Evolutionary conservation across 2,888 invertebrate species (phyloP).

Genomic region (Coelopa pilipes): DNA sequence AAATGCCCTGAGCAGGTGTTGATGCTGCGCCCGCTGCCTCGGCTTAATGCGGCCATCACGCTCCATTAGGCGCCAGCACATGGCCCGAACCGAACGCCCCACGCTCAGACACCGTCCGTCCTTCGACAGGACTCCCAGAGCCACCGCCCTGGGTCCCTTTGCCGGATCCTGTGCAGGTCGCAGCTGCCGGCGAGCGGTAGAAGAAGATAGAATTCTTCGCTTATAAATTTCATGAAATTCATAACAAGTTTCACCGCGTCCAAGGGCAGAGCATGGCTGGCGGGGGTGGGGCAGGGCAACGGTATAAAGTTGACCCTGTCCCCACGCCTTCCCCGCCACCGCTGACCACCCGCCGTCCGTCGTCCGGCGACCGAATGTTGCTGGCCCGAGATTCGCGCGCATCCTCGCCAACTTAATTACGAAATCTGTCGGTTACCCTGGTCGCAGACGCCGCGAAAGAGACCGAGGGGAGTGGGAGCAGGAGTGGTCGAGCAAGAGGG

Average conservation of each 20-base stretch:
- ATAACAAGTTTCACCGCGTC: background rate
- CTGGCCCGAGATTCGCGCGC: background rate
- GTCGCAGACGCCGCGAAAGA: too few relatives aligned
- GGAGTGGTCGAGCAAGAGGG: too few relatives aligned
- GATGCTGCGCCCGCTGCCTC: background rate
- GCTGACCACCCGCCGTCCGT: background rate
- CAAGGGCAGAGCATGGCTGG: background rate
- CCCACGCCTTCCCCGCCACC: background rate
- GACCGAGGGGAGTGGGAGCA: background rate
- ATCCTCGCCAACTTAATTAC: constrained; percentile 42
- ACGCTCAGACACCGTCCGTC: too few relatives aligned
- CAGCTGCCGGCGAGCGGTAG: background rate
- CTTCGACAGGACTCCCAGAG: too few relatives aligned
- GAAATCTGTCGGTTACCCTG: constrained; percentile 38
- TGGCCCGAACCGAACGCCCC: too few relatives aligned
- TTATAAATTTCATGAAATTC: background rate
- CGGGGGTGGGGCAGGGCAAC: background rate
- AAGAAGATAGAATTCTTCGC: background rate
- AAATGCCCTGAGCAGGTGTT: background rate
- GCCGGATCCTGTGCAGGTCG: too few relatives aligned
- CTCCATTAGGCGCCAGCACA: too few relatives aligned
- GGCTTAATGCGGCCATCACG: background rate
- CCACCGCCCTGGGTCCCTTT: too few relatives aligned
- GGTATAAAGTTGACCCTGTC: background rate
- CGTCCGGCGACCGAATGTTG: background rate